Evolutionary conservation across 2,888 invertebrate species (phyloP).

Genomic region (Lysandra bellargus): DNA sequence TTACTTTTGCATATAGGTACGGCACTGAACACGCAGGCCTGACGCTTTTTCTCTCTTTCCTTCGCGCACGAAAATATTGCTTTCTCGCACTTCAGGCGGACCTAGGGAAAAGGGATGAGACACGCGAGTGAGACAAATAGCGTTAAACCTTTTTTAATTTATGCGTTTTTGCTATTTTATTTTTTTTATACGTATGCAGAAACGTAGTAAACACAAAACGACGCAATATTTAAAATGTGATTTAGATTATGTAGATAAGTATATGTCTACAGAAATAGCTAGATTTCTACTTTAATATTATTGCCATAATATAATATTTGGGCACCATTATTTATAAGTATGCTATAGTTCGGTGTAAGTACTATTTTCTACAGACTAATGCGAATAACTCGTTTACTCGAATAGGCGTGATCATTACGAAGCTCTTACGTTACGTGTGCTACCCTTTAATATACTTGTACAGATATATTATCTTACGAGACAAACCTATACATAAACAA

Average conservation of each 20-base stretch:
- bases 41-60: no score
- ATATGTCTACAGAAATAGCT: slow-evolving; percentile 35
- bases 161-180: not conserved
- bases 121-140: no score
- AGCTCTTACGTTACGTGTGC: slow-evolving; percentile 40
- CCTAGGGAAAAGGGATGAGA: no score
- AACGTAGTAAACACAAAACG: not conserved
- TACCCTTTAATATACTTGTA: slow-evolving; percentile 39
- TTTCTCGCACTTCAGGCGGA: no score
- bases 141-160: no score
- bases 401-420: slow-evolving; percentile 39
- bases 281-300: slow-evolving; percentile 45
- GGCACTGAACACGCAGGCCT: no score
- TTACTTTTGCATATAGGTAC: no score
- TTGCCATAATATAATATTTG: slow-evolving; percentile 46
- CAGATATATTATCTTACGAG: slow-evolving; percentile 34
- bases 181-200: not conserved
- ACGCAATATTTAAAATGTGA: slow-evolving; percentile 11
- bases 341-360: slow-evolving; percentile 38
- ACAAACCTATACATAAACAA: slow-evolving; percentile 4
- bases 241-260: slow-evolving; percentile 22
- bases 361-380: slow-evolving; percentile 39
- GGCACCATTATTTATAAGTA: slow-evolving; percentile 42
- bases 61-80: no score
- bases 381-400: slow-evolving; percentile 35